Conservation (phyloP, 92 coral and sea anemone species). For the Ricordea florida region DNA sequence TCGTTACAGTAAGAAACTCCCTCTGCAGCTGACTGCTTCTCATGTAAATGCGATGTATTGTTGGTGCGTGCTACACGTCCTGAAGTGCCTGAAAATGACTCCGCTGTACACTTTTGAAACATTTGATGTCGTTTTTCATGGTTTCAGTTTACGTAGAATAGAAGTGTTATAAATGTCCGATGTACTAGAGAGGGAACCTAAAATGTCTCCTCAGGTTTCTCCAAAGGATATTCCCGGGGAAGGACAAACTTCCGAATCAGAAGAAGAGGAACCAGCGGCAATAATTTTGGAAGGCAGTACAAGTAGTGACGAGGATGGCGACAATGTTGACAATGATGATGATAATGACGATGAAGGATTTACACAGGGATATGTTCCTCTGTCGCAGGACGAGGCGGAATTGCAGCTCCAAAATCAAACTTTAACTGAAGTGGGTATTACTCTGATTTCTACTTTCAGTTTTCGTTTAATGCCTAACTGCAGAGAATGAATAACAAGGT, state of each 20-base stretch:
- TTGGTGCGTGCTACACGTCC: too few species aligned
- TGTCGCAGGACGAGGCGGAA: conserved; percentile 69
- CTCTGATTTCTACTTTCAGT: not conserved
- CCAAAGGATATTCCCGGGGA: conserved; percentile 72
- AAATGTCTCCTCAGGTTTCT: conserved; percentile 76
- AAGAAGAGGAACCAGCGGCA: conserved; percentile 56
- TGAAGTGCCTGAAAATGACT: too few species aligned
- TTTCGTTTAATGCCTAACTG: too few species aligned
- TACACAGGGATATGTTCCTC: conserved; percentile 69
- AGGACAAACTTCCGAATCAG: conserved; percentile 42
- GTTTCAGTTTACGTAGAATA: not conserved
- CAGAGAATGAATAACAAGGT: too few species aligned
- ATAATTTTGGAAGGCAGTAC: conserved; percentile 37
- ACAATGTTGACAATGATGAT: conserved; percentile 28
- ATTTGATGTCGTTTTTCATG: too few species aligned
- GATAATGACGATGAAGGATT: conserved; percentile 30
- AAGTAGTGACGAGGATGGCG: conserved; percentile 77
- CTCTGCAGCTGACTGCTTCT: too few species aligned
- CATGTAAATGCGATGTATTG: too few species aligned
- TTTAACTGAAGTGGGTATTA: not conserved
- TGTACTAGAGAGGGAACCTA: conserved; percentile 2
- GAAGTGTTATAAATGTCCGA: conserved; percentile 19
- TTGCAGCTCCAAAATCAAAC: conserved; percentile 9
- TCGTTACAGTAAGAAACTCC: too few species aligned
- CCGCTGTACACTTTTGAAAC: too few species aligned